These are phyloP conservation scores for Procambarus clarkii DNA, from an alignment of 1,140 invertebrate species.

Conservation along the genomic window DNA sequence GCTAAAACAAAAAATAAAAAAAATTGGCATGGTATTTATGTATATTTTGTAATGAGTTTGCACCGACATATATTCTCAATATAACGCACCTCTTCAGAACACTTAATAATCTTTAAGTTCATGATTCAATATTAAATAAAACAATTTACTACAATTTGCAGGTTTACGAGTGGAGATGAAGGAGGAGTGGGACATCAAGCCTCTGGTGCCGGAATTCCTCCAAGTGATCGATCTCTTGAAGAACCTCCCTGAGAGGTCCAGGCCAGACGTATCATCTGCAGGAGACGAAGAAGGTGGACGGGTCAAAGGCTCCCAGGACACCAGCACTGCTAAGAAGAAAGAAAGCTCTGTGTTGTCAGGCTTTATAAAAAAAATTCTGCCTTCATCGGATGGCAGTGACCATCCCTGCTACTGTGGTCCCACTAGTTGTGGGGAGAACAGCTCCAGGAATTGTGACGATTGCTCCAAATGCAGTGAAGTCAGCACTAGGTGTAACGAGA, in stretches of 20 bases:
- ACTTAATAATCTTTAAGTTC: too few species aligned
- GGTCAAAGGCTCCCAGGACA: neutral
- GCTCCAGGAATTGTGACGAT: neutral
- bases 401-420: neutral
- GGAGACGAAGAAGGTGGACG: neutral
- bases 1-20: too few species aligned
- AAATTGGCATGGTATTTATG: too few species aligned
- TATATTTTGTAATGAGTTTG: too few species aligned
- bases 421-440: neutral
- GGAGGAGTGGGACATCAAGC: constrained; percentile 13
- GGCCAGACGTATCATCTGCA: neutral
- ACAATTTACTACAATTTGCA: neutral
- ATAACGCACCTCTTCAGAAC: too few species aligned
- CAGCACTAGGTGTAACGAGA: too few species aligned
- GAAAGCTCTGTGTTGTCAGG: neutral
- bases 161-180: constrained; percentile 8
- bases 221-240: constrained; percentile 31
- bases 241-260: constrained; percentile 13
- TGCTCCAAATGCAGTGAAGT: neutral
- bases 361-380: neutral
- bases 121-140: too few species aligned
- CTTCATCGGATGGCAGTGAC: neutral
- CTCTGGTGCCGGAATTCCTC: constrained; percentile 13
- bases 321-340: neutral
- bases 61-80: too few species aligned